These are phyloP conservation scores for Smutsia temminckii DNA, from an alignment of 2,797 vertebrate genomes.

Conservation along the genomic window DNA sequence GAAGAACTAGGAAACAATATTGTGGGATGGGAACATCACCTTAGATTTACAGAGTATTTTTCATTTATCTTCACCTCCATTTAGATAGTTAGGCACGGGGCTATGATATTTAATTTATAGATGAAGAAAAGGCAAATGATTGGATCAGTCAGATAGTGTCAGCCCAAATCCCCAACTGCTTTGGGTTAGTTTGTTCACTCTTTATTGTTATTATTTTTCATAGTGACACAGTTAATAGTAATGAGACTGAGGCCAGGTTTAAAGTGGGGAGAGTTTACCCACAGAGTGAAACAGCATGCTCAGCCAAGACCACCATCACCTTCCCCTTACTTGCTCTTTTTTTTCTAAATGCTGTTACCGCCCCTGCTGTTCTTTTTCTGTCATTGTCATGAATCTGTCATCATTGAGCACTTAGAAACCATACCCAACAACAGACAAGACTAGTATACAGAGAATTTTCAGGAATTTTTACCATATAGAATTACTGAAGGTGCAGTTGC, in stretches of 20 bases:
- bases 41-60: neutral
- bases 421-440: neutral
- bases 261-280: neutral
- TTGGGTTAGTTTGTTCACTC: neutral
- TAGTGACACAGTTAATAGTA: neutral
- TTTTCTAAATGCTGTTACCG: neutral
- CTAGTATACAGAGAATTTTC: neutral
- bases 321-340: neutral
- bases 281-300: neutral
- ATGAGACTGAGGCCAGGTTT: neutral
- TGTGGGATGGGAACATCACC: neutral
- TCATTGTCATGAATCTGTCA: neutral
- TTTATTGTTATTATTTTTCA: neutral
- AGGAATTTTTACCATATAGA: slow-evolving; percentile 9
- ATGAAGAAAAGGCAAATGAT: slow-evolving; percentile 14
- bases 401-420: neutral
- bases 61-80: neutral
- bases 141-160: neutral
- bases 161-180: neutral
- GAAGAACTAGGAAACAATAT: neutral
- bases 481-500: neutral
- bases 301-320: neutral
- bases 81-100: neutral
- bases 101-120: neutral
- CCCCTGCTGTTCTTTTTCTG: neutral